Evolutionary conservation across 1,140 invertebrate genomes (phyloP).

Genomic region (Musca vetustissima): DNA sequence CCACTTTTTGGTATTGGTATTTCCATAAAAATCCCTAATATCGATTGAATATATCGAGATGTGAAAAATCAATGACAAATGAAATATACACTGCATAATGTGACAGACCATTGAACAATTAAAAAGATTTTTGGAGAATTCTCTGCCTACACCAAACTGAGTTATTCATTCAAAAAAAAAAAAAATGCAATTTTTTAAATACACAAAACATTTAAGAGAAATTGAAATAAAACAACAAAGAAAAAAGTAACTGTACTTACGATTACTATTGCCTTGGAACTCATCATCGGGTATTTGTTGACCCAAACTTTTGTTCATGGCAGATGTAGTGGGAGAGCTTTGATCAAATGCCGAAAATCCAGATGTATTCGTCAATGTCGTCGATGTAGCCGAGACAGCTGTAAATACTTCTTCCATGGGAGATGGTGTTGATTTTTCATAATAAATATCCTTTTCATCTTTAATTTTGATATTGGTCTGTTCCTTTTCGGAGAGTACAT

Average conservation of each 20-base stretch:
- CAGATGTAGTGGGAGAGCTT: background rate
- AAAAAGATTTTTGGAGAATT: too few species aligned
- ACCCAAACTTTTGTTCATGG: background rate
- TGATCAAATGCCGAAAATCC: conserved; percentile 1
- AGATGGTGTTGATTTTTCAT: conserved; percentile 22
- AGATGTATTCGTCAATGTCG: conserved; percentile 14
- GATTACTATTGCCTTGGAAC: conserved; percentile 21
- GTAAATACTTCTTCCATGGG: conserved; percentile 26
- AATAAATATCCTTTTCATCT: conserved; percentile 44
- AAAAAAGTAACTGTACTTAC: conserved; percentile 15
- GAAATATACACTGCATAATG: too few species aligned
- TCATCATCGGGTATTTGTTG: conserved; percentile 22
- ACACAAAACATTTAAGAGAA: too few species aligned
- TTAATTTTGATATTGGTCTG: conserved; percentile 39
- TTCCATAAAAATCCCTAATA: too few species aligned
- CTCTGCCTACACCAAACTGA: too few species aligned
- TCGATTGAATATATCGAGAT: too few species aligned
- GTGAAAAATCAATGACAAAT: too few species aligned
- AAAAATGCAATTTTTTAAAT: too few species aligned
- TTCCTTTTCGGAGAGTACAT: conserved; percentile 44
- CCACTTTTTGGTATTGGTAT: too few species aligned
- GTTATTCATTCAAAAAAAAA: too few species aligned
- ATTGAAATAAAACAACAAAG: too few species aligned
- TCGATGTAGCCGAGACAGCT: background rate
- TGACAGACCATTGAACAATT: too few species aligned